Evolutionary conservation across 2,888 invertebrate genomes (phyloP).

Genomic region (Cetonia aurata): DNA sequence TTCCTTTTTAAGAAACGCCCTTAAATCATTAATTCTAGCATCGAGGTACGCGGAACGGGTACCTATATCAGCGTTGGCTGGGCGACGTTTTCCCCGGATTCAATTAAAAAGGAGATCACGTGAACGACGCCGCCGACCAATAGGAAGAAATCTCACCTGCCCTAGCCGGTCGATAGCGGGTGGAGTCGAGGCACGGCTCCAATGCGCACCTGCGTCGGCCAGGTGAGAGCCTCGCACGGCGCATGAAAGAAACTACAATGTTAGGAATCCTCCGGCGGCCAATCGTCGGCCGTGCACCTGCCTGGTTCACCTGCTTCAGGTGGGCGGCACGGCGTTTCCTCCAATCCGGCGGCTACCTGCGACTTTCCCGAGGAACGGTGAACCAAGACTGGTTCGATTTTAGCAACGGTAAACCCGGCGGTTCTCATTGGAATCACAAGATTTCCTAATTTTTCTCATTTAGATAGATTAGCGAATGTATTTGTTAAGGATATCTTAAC

Average conservation of each 20-base stretch:
- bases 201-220: slow-evolving; percentile 61
- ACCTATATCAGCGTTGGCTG: no score
- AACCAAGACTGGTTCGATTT: no score
- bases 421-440: no score
- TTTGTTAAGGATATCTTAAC: no score
- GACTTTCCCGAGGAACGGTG: background rate
- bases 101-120: slow-evolving; percentile 55
- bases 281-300: slow-evolving; percentile 49
- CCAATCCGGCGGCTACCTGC: slow-evolving; percentile 48
- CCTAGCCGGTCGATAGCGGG: slow-evolving; percentile 61
- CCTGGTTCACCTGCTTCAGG: slow-evolving; percentile 52
- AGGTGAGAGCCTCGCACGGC: slow-evolving; percentile 59
- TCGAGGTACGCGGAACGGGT: no score
- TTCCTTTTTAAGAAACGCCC: no score
- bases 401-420: no score
- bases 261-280: slow-evolving; percentile 46
- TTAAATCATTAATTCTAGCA: no score
- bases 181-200: slow-evolving; percentile 59
- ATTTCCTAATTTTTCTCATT: no score
- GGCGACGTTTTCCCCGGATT: slow-evolving; percentile 46
- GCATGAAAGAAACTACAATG: slow-evolving; percentile 55
- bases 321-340: slow-evolving; percentile 51
- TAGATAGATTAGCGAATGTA: no score
- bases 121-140: slow-evolving; percentile 57
- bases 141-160: slow-evolving; percentile 62